phyloP scores from a whole-genome alignment of 2,888 invertebrate genomes.

The Hydrotaea diabolus region DNA sequence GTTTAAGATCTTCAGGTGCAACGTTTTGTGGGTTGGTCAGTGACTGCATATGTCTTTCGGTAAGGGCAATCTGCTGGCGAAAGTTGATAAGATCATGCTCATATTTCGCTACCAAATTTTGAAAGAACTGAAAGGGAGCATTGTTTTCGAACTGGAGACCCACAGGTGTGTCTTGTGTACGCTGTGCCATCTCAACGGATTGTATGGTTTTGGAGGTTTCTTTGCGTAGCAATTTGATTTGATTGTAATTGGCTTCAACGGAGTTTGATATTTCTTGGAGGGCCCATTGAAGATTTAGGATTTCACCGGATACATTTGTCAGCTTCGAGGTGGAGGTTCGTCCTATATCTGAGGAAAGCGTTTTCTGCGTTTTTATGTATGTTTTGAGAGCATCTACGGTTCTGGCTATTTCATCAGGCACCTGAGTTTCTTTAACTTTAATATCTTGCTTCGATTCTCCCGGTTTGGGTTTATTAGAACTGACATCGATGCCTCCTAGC shows the following conservation, averaged over 20 bases:
- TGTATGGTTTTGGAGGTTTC: constrained; percentile 88
- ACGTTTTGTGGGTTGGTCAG: constrained; percentile 84
- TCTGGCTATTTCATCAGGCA: constrained; percentile 89
- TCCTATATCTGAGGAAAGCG: constrained; percentile 90
- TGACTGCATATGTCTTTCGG: constrained; percentile 87
- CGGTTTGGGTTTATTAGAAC: constrained; percentile 78
- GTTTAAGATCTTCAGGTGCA: constrained; percentile 88
- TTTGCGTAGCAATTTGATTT: constrained; percentile 83
- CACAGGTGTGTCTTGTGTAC: constrained; percentile 88
- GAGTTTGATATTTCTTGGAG: constrained; percentile 78
- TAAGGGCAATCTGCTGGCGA: constrained; percentile 87
- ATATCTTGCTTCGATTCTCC: constrained; percentile 79
- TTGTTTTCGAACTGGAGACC: constrained; percentile 89
- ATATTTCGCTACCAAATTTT: constrained; percentile 86
- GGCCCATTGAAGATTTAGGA: constrained; percentile 76
- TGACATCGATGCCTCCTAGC: constrained; percentile 79
- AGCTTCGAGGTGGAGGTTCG: constrained; percentile 83
- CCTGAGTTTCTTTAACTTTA: constrained; percentile 79
- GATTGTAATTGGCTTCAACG: constrained; percentile 79
- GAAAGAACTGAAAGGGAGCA: constrained; percentile 87
- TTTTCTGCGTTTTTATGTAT: constrained; percentile 92
- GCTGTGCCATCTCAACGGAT: constrained; percentile 89
- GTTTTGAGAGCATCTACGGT: constrained; percentile 91
- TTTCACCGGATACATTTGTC: constrained; percentile 77
- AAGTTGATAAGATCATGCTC: constrained; percentile 86